Evolutionary conservation across 2,797 vertebrate species (phyloP), one percentile per base, ranked within the genome.

Genomic region (Pangasius mekongensis): DNA sequence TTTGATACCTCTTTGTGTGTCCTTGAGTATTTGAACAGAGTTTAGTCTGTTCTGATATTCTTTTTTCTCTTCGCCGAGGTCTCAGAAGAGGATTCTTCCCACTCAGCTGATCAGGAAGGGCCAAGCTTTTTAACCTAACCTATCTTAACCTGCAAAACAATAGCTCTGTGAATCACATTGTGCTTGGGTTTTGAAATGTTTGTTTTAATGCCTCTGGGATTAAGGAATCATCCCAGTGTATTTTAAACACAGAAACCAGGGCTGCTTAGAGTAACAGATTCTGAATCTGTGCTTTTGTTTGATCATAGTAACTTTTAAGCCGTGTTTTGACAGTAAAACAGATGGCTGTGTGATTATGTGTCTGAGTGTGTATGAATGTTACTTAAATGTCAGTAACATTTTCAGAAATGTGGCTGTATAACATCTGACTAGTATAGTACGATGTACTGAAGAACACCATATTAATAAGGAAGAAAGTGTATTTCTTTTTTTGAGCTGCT

Each of bases 141-240:
- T 94, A 93, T 94, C 89, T 90, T 94, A 92, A 94, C 93, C 93
- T 93, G 89, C 92, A 93, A 94, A 88, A 89, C 87, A 87, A 84
- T 90, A 85, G 78, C 47, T 56, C 33, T 58, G 87, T 91, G 92
- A 67, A 66, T 87, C 83, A 87, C 91, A 87, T 92, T 91, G 76
- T 10, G 18, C 52, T 36, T 36, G 9, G 9, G 90, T 91, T 93
- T 92, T 93, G 94, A 92, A 95, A 92, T 86, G 83, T 92, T 71
- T 83, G 74, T 43, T 84, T 85, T 69, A 86, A 58, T 43, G 22
- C 58, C 73, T 69, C 6, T 76, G 39, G 30, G 62, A 76, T 58
- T n/a, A 76, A 76, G 82, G 52, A n/a, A 60, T 83, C 54, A 60
- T 80, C 54, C 30, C 47, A 64, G 56, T 84, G 20, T 54, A 54